Base-by-base conservation (phyloP, 2,113 vertebrate species). In the Myrmecophaga tridactyla region DNA sequence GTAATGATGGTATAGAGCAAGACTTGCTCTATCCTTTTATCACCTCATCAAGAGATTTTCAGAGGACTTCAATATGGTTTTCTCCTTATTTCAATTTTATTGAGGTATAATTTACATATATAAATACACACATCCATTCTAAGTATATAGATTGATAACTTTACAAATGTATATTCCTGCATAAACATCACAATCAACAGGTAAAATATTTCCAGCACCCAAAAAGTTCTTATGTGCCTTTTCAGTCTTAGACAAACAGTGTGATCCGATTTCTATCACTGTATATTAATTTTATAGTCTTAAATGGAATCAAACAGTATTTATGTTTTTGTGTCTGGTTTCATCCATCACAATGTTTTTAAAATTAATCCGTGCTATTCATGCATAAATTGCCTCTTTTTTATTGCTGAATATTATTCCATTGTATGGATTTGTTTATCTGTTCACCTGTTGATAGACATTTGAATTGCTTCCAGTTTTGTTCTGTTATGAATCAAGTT, bases 371-470 rank as follows among this genome's bases (percentile, higher is more conserved):
- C 17, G 51, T n/a, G 39, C 69, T 90, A 41, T 58, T 58, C 36
- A 76, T 20, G 36, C 81, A 70, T 77, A 51, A 70, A 36, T 93
- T 72, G 15, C 36, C 62, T 18, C 18, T 73, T 25, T 67, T 85
- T 73, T 27, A 60, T 51, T 92, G 73, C 56, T 76, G 58, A 75
- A 41, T 86, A 41, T 90, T 80, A 93, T 87, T 94, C 90, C 82
- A 96, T 27, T 85, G 65, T 20, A n/a, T 27, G 58, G 48, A 39
- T 76, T 69, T 96, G 83, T 85, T 93, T 84, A 48, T 91, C 77
- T 46, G 70, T 31, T 70, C 83, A 93, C 78, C 87, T 93, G 77
- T 34, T 96, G 93, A 94, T 5, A 3, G 90, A 78, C 48, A 60
- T 53, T 39, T 87, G n/a, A 56, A 20, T 51, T 92, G 56, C 65